phyloP scores from a whole-genome alignment of 2,113 vertebrate genomes.

The Mirounga angustirostris region DNA sequence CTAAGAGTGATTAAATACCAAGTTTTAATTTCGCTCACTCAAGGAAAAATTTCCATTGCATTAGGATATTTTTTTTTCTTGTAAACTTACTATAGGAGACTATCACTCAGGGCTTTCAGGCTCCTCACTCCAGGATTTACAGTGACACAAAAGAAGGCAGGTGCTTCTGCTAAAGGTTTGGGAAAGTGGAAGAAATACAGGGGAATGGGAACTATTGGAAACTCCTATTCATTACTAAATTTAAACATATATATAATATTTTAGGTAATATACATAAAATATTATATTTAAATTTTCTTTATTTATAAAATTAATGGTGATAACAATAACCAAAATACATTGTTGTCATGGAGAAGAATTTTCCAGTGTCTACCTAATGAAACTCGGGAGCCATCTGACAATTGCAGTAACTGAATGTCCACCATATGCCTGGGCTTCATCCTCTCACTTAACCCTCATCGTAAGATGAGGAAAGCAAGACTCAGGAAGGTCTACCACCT shows the following conservation, averaged over 20 bases:
- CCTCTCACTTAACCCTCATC: neutral
- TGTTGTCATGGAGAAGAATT: neutral
- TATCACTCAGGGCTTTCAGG: neutral
- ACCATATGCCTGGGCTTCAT: fast-evolving
- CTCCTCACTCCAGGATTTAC: neutral
- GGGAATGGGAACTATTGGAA: neutral
- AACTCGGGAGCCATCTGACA: neutral
- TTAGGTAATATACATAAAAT: neutral
- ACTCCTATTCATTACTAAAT: neutral
- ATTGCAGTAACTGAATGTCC: neutral
- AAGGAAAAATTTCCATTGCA: slow-evolving; percentile 59
- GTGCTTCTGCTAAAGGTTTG: neutral
- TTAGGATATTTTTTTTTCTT: neutral
- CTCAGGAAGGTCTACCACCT: neutral
- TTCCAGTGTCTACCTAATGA: neutral
- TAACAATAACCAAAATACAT: neutral
- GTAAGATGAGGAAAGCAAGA: neutral
- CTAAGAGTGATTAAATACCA: slow-evolving; percentile 52
- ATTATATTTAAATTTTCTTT: neutral
- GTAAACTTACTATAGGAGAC: slow-evolving; percentile 24
- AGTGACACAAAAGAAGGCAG: neutral
- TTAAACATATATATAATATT: neutral
- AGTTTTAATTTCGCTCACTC: slow-evolving; percentile 68
- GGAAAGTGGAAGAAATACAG: neutral
- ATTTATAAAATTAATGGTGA: neutral